Evolutionary conservation across 2,888 invertebrate species (phyloP), one percentile per base, ranked within the genome.

Genomic region (Crocallis elinguaria): DNA sequence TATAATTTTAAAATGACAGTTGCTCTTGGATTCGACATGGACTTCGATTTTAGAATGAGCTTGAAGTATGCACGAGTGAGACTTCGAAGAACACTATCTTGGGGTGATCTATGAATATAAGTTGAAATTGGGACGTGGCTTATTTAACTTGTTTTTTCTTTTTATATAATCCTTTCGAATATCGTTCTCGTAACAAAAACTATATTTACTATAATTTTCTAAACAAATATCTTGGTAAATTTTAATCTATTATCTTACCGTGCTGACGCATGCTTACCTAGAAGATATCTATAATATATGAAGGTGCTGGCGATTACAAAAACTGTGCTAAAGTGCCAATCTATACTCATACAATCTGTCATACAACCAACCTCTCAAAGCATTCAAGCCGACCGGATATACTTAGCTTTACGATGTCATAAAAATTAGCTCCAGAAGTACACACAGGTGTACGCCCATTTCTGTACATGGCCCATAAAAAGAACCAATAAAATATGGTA

Each of bases 1-100:
- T 73, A 66, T 73, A 66, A 74, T 73, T 71, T 62, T 56, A 69
- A 71, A 75, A 71, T 55, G 49, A 43, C 52, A 52, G 44, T 55
- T 46, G 17, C 41, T 52, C 32, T 42, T 42, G 37, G 21, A 48
- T 49, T 39, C 48, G 17, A 19, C 12, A 36, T 42, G 41, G 41
- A 21, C 14, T 41, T 19, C 9, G 29, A 25, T n/a, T 27, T n/a
- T 27, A 21, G 14, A 39, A 35, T 27, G 27, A 41, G 36, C 5
- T 19, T 19, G n/a, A 25, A 44, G 17, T 16, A 27, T 11, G 16
- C 3, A 16, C 12, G 1, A 35, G 33, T 16, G 6, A 12, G 1
- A 21, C 19, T 21, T 1, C 6, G 1, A 8, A 0, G 11, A 7
- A 23, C 13, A 13, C 2, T 16, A 37, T 13, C 33, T 17, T 17